Percentiles rank a stretch among this genome's conserved stretches.
These are phyloP conservation scores for Taenioides sp. DNA, from an alignment of 2,797 vertebrate species.

Conservation along the genomic window DNA sequence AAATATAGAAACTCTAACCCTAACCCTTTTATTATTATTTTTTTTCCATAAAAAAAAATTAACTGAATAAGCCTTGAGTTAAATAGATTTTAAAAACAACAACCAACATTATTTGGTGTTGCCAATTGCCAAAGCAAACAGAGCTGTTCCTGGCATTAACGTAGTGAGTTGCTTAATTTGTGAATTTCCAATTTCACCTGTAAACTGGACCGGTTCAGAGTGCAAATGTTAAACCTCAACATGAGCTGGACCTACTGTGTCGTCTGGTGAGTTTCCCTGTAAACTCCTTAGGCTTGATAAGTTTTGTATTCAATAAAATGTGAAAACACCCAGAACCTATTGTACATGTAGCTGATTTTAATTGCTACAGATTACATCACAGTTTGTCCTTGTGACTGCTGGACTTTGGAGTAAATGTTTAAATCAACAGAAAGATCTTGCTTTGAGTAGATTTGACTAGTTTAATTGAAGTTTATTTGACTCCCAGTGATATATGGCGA, in stretches of 20 bases:
- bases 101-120: constrained; percentile 32
- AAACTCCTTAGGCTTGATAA: no score
- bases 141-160: constrained; percentile 57
- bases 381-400: constrained; percentile 41
- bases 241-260: constrained; percentile 43
- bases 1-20: no score
- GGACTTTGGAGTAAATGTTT: constrained; percentile 54
- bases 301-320: no score
- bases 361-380: constrained; percentile 14
- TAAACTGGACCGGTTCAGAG: constrained; percentile 31
- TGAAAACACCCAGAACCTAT: no score
- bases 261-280: constrained; percentile 48
- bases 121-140: constrained; percentile 77
- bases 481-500: no score
- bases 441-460: no score
- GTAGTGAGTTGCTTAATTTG: constrained; percentile 45
- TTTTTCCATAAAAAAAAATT: no score
- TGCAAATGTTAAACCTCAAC: constrained; percentile 17
- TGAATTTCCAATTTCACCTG: constrained; percentile 52
- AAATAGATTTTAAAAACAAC: background rate
- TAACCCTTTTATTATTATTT: no score
- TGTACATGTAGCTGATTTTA: no score
- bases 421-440: constrained; percentile 1
- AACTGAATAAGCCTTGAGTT: background rate
- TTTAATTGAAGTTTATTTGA: no score